Evolutionary conservation across 2,113 vertebrate genomes (phyloP).

Genomic region (Recurvirostra avosetta): DNA sequence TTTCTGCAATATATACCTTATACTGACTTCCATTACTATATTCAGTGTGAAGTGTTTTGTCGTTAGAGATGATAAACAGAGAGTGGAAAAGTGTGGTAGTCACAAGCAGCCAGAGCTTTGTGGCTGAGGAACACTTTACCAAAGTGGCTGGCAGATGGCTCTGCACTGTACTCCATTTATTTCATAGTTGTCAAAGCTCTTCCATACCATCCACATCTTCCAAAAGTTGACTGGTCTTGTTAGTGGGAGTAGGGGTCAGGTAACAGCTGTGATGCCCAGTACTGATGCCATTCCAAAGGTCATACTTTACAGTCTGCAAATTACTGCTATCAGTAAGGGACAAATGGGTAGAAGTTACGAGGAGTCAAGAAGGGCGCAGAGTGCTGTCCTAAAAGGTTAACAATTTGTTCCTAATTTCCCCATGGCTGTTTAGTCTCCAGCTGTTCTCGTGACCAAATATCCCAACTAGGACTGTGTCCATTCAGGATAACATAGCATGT

Average conservation of each 20-base stretch:
- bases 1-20: slow-evolving; percentile 23
- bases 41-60: neutral
- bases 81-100: neutral
- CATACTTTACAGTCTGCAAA: neutral
- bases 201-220: neutral
- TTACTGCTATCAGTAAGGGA: neutral
- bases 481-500: neutral
- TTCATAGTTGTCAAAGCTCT: neutral
- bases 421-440: neutral
- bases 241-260: neutral
- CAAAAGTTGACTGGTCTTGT: neutral
- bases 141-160: neutral
- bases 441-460: neutral
- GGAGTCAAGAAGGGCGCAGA: neutral
- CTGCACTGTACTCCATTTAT: neutral
- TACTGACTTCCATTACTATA: neutral
- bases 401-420: neutral
- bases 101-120: neutral
- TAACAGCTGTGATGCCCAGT: neutral
- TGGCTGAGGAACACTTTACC: neutral
- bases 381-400: neutral
- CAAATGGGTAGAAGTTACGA: neutral
- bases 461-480: neutral
- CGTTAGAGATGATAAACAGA: neutral
- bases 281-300: neutral